Evolutionary conservation across 2,113 vertebrate genomes (phyloP), one percentile per base, ranked within the genome.

Genomic region (Callithrix jacchus): DNA sequence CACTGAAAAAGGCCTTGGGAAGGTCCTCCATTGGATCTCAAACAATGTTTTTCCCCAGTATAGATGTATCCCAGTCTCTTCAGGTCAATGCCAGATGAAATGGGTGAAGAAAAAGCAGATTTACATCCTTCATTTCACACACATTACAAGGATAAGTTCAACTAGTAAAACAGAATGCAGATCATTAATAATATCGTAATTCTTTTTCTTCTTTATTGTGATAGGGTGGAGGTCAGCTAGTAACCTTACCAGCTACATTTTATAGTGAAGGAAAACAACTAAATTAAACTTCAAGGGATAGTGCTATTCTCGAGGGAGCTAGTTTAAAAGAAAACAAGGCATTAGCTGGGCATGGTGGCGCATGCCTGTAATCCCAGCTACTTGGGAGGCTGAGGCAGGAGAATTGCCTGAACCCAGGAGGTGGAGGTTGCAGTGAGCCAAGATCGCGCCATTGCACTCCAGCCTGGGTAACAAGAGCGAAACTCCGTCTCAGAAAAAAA

Each of bases 231-330:
- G 42, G 12, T 8, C 11, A 71, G 18, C 17, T 54, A 79, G 35
- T 35, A 87, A 68, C 12, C 6, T 68, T 66, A 77, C 23, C 32
- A 86, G 17, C n/a, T 61, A 89, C 40, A 73, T 40, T 68, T 74
- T 88, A 52, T 14, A 94, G 37, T 87, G 27, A 77, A 96, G 35
- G n/a, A 89, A 96, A n/a, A 49, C 47, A 74, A 87, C 32, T 73
- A 74, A 89, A 79, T 47, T 73, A 73, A 89, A 94, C n/a, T 56
- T 37, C 49, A 21, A 83, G n/a, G 8, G 54, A 64, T 30, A 87
- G 20, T 37, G 16, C 9, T 6, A 87, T 54, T 54, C 45, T 83
- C 12, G 4, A 64, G 25, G 37, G 11, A 76, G 23, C 49, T 23
- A 30, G 40, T 91, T 87, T 82, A 79, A 21, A 76, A 86, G 13